phyloP scores from a whole-genome alignment of 2,113 vertebrate genomes.

The Antechinus stuartii region DNA sequence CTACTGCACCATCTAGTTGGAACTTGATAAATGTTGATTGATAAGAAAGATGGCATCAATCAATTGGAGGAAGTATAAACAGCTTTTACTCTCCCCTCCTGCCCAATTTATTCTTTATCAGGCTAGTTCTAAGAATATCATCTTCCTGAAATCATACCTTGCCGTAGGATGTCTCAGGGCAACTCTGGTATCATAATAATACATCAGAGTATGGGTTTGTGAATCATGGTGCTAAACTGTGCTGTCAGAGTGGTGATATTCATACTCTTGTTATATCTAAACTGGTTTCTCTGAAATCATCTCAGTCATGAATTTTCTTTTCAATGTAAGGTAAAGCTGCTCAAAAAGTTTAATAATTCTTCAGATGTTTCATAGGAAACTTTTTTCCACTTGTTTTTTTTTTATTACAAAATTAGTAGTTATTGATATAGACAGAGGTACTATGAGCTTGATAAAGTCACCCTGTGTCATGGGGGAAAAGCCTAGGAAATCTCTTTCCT shows the following conservation, averaged over 20 bases:
- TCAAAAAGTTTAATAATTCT: slow-evolving; percentile 9
- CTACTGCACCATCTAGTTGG: background rate
- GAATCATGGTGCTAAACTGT: background rate
- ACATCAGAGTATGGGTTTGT: background rate
- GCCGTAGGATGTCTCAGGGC: background rate
- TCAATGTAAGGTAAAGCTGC: background rate
- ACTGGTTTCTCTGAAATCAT: background rate
- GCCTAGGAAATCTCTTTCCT: background rate
- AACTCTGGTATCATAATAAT: background rate
- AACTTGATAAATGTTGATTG: background rate
- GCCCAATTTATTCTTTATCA: slow-evolving; percentile 16
- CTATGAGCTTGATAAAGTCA: background rate
- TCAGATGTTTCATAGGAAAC: slow-evolving; percentile 1
- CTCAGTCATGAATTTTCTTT: background rate
- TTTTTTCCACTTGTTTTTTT: slow-evolving; percentile 16
- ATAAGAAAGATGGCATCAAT: background rate
- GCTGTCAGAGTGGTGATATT: background rate
- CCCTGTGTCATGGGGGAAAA: background rate
- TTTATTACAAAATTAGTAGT: background rate
- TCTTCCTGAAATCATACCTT: background rate
- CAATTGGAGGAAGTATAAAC: background rate
- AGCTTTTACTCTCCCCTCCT: background rate
- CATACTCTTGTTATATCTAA: background rate
- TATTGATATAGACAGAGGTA: background rate
- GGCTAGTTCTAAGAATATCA: slow-evolving; percentile 15